Percentiles rank a stretch among this genome's conserved stretches.
phyloP scores from a whole-genome alignment of 2,797 vertebrate species.

The Pseudomugil tenellus region DNA sequence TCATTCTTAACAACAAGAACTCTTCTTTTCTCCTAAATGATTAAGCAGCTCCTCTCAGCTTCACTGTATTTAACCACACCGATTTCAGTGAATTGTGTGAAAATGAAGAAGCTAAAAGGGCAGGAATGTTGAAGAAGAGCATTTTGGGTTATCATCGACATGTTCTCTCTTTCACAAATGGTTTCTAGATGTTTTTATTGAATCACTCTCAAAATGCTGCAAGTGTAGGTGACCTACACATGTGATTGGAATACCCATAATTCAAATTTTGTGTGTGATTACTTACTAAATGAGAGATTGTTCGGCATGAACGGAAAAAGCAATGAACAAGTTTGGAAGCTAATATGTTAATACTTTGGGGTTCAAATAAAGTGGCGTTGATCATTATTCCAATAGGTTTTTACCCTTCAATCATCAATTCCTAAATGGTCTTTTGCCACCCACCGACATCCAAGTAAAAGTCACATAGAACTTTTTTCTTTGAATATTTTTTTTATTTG shows the following conservation, averaged over 20 bases:
- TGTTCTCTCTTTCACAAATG: slow-evolving; percentile 2
- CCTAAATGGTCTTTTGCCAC: background rate
- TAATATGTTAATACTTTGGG: background rate
- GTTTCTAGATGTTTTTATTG: slow-evolving; percentile 5
- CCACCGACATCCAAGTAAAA: background rate
- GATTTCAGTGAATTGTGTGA: too few species aligned
- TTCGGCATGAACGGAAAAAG: slow-evolving; percentile 20
- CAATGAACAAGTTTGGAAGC: slow-evolving; percentile 3
- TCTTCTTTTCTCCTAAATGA: slow-evolving; percentile 57
- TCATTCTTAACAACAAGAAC: slow-evolving; percentile 64
- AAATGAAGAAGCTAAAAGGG: too few species aligned
- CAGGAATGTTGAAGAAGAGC: too few species aligned
- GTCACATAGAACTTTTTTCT: background rate
- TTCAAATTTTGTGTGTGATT: slow-evolving; percentile 29
- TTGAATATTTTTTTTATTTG: background rate
- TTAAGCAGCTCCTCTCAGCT: slow-evolving; percentile 59
- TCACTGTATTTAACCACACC: slow-evolving; percentile 59
- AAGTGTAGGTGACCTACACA: slow-evolving; percentile 29
- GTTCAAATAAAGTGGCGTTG: background rate
- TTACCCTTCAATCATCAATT: background rate
- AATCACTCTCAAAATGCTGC: slow-evolving; percentile 22
- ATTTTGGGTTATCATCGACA: slow-evolving; percentile 13
- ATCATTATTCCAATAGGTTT: background rate
- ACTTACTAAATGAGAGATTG: slow-evolving; percentile 52
- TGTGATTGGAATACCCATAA: slow-evolving; percentile 42